Conservation (phyloP, 2,113 vertebrate genomes). For the Patagioenas fasciata region DNA sequence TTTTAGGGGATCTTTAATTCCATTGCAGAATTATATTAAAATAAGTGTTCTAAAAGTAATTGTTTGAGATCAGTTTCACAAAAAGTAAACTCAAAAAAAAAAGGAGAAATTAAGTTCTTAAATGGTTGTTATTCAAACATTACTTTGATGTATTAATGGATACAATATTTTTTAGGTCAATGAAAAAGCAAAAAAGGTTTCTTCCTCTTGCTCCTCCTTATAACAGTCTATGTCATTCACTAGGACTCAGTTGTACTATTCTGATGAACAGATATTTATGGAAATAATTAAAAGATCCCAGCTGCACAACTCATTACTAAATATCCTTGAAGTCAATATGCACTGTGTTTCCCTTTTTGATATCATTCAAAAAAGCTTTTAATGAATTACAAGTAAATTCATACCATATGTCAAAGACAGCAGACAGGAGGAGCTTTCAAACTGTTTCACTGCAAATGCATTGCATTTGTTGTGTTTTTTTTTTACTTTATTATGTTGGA, state of each 20-base stretch:
- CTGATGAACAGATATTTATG: background rate
- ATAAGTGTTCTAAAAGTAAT: background rate
- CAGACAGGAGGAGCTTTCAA: background rate
- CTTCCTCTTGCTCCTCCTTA: background rate
- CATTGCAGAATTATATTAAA: background rate
- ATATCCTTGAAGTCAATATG: background rate
- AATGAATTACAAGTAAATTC: conserved; percentile 21
- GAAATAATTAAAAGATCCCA: conserved; percentile 36
- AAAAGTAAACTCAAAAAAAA: background rate
- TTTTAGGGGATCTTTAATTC: background rate
- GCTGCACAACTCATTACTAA: background rate
- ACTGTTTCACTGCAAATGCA: background rate
- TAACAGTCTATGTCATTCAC: background rate
- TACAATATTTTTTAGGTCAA: background rate
- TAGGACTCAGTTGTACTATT: background rate
- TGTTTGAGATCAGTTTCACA: background rate
- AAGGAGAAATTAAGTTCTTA: background rate
- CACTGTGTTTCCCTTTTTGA: background rate
- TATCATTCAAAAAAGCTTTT: conserved; percentile 1
- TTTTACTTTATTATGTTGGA: background rate
- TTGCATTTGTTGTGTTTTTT: background rate
- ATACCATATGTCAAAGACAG: conserved; percentile 9
- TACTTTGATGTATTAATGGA: background rate
- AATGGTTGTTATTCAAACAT: background rate
- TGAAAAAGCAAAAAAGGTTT: background rate